Evolutionary conservation across 2,113 vertebrate species (phyloP).

Genomic region (Panthera tigris): DNA sequence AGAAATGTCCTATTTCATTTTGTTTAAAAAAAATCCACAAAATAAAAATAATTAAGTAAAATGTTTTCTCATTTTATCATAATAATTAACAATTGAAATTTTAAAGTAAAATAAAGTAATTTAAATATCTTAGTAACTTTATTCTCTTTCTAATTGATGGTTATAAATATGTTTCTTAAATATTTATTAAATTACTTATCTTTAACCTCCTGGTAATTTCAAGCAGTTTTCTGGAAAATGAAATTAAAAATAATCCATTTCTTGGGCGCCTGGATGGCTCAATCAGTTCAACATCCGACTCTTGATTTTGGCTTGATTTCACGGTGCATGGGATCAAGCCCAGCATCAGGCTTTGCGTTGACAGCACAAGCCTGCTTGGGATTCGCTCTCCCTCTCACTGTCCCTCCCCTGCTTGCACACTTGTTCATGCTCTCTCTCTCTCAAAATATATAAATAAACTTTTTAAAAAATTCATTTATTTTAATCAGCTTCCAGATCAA

Average conservation of each 20-base stretch:
- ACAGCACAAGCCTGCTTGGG: no score
- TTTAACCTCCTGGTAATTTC: neutral
- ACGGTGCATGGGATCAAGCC: no score
- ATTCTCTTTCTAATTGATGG: neutral
- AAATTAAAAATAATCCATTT: constrained; percentile 18
- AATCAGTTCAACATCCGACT: no score
- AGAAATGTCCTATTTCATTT: neutral
- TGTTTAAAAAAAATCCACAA: constrained; percentile 33
- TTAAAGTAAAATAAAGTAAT: constrained; percentile 5
- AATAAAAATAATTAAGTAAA: constrained; percentile 26
- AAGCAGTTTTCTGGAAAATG: constrained; percentile 24
- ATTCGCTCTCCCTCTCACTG: no score
- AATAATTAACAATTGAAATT: neutral
- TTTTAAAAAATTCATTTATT: neutral
- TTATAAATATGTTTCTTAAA: neutral
- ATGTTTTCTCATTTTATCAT: neutral
- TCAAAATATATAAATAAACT: no score
- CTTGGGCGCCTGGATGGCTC: neutral
- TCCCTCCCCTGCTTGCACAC: no score
- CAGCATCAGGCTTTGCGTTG: no score
- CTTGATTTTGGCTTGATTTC: no score
- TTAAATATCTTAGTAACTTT: constrained; percentile 18
- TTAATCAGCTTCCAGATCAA: neutral
- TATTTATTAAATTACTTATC: neutral
- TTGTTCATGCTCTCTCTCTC: no score